Percentiles rank a stretch among this genome's conserved stretches.
Evolutionary conservation across 2,888 invertebrate species (phyloP).

Genomic region (Thalpophila matura): DNA sequence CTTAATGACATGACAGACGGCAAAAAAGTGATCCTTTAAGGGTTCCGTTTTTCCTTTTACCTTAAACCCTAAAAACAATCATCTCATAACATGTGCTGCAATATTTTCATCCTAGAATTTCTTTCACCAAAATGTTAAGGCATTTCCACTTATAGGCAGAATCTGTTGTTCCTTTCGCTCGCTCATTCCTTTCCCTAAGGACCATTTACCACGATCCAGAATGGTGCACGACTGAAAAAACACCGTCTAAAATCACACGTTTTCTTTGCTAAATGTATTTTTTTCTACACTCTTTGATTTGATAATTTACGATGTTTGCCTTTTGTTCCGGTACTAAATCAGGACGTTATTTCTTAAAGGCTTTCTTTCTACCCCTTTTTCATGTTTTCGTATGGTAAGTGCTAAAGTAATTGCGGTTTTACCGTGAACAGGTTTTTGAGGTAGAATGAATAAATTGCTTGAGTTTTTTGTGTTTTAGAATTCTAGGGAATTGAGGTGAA

Average conservation of each 20-base stretch:
- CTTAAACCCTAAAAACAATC: too few relatives aligned
- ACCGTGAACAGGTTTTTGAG: neutral
- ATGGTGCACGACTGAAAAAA: constrained; percentile 40
- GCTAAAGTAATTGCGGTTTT: constrained; percentile 26
- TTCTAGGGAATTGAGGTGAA: neutral
- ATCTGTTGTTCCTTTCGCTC: constrained; percentile 15
- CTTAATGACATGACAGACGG: too few relatives aligned
- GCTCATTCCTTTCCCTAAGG: constrained; percentile 30
- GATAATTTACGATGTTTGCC: constrained; percentile 69
- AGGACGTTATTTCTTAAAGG: constrained; percentile 25
- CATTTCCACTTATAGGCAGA: constrained; percentile 8
- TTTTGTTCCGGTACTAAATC: constrained; percentile 63
- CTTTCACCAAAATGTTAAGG: constrained; percentile 16
- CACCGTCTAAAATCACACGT: constrained; percentile 26
- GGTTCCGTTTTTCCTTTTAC: too few relatives aligned
- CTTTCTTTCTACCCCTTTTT: constrained; percentile 22
- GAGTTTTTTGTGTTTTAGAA: neutral
- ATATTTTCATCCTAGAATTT: neutral
- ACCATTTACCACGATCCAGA: constrained; percentile 46
- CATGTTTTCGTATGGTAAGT: constrained; percentile 39
- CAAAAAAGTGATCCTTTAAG: too few relatives aligned
- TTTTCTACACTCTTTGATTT: constrained; percentile 62
- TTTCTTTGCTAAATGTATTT: constrained; percentile 47
- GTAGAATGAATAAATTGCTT: neutral
- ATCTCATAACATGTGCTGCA: too few relatives aligned